These are phyloP conservation scores for Nannoperca obscura DNA, from an alignment of 2,797 vertebrate genomes.

Conservation along the genomic window DNA sequence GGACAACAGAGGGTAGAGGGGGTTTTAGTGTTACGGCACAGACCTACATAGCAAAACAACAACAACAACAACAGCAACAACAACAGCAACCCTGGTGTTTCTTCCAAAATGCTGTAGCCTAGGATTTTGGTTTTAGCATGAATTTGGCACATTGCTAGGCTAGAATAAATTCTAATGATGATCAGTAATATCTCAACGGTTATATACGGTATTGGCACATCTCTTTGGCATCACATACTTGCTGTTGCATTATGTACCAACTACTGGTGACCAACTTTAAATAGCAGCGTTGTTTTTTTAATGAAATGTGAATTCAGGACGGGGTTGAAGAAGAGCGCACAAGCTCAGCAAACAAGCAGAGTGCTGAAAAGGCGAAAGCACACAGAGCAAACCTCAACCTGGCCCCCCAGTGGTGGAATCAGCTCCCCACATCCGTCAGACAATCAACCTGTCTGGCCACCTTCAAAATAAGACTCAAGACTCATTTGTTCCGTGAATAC, in stretches of 20 bases:
- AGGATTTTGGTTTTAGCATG: not conserved
- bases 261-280: not conserved
- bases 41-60: too few relatives aligned
- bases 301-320: slow-evolving; percentile 6
- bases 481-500: too few relatives aligned
- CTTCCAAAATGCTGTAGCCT: not conserved
- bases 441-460: too few relatives aligned
- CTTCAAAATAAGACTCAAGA: too few relatives aligned
- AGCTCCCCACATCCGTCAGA: too few relatives aligned
- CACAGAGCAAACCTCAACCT: slow-evolving; percentile 4
- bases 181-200: not conserved
- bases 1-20: slow-evolving; percentile 36
- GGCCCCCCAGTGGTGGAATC: too few relatives aligned
- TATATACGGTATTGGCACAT: not conserved
- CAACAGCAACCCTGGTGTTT: not conserved
- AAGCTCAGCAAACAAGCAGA: not conserved
- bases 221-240: not conserved
- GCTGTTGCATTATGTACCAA: not conserved
- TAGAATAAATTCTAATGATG: not conserved
- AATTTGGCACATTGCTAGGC: not conserved
- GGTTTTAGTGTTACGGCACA: not conserved
- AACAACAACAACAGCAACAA: too few relatives aligned
- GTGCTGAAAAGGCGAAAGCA: not conserved
- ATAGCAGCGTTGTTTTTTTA: not conserved
- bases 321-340: not conserved